Conservation (phyloP, 1,140 invertebrate genomes). For the Drosophila guanche region DNA sequence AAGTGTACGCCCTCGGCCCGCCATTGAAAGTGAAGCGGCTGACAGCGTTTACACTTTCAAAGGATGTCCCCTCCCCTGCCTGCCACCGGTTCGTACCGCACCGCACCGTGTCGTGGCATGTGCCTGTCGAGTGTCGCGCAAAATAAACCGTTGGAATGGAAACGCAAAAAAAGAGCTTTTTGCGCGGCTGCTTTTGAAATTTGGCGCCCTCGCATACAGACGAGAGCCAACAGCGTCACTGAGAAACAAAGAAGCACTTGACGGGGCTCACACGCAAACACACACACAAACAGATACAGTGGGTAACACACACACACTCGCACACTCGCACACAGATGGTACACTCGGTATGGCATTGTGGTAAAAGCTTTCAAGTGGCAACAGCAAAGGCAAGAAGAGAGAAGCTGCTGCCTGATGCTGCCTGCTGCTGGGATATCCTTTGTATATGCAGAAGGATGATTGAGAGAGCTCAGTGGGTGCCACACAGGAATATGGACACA, state of each 20-base stretch:
- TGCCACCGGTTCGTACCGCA: not conserved
- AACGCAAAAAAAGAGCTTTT: conserved; percentile 61
- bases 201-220: conserved; percentile 63
- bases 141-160: conserved; percentile 65
- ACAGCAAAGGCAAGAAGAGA: conserved; percentile 52
- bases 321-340: conserved; percentile 20
- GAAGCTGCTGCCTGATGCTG: conserved; percentile 43
- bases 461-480: conserved; percentile 62
- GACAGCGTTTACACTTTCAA: conserved; percentile 71
- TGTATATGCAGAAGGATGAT: conserved; percentile 46
- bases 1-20: conserved; percentile 36
- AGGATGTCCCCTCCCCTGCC: conserved; percentile 25
- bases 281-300: conserved; percentile 33
- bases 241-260: conserved; percentile 78
- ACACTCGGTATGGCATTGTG: conserved; percentile 56
- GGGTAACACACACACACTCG: conserved; percentile 18
- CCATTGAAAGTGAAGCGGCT: conserved; percentile 56
- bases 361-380: conserved; percentile 81
- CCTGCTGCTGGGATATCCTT: conserved; percentile 50
- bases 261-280: conserved; percentile 41
- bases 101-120: too few relatives aligned
- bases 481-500: conserved; percentile 9
- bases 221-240: conserved; percentile 31
- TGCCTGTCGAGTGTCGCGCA: conserved; percentile 53
- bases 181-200: conserved; percentile 72